Percentiles rank a stretch among this genome's conserved stretches.
Evolutionary conservation across 2,797 vertebrate species (phyloP).

Genomic region (Nasua narica): DNA sequence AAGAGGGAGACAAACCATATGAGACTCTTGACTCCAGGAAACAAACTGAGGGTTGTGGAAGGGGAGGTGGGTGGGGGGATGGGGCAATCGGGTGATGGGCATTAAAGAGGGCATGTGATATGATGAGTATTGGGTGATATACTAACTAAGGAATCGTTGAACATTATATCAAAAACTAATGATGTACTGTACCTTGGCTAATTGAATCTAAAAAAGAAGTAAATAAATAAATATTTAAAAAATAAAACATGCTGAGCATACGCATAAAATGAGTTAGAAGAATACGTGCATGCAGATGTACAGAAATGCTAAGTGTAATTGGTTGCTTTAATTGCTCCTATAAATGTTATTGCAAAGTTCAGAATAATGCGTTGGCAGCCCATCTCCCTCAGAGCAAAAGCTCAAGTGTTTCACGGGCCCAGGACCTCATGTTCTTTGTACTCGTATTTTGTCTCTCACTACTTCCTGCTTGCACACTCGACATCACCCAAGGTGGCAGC

Average conservation of each 20-base stretch:
- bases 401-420: background rate
- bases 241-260: background rate
- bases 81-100: no score
- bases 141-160: no score
- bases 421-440: background rate
- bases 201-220: no score
- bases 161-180: no score
- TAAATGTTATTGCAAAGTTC: background rate
- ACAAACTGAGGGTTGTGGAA: no score
- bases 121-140: no score
- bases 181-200: no score
- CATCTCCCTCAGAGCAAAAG: background rate
- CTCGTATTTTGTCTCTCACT: background rate
- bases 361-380: background rate
- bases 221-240: background rate
- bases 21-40: no score
- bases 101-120: no score
- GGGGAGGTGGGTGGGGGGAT: no score
- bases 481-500: background rate
- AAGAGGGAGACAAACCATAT: no score
- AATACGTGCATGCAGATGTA: background rate
- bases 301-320: background rate
- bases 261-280: background rate
- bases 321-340: background rate
- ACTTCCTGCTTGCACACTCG: background rate